Evolutionary conservation across 2,888 invertebrate genomes (phyloP).

Genomic region (Andrena bucephala): DNA sequence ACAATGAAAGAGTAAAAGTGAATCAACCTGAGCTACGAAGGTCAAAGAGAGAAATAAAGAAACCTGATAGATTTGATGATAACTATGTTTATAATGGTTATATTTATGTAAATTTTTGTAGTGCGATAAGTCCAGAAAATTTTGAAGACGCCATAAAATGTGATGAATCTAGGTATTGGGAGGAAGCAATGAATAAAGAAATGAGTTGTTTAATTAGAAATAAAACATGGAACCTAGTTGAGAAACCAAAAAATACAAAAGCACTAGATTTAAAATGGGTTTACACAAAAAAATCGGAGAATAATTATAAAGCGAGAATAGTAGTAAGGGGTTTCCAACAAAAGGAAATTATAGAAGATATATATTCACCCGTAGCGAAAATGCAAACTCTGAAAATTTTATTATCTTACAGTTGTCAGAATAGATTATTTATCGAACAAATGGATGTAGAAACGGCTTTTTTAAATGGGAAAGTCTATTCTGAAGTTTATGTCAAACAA

Average conservation of each 20-base stretch:
- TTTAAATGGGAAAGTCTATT: constrained; percentile 4
- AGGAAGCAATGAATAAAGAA: constrained; percentile 45
- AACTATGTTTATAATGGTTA: neutral
- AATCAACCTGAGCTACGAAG: neutral
- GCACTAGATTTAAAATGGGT: constrained; percentile 49
- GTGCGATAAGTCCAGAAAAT: constrained; percentile 23
- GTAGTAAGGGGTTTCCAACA: constrained; percentile 51
- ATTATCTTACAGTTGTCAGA: constrained; percentile 28
- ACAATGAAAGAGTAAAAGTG: neutral
- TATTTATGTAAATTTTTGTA: constrained; percentile 31
- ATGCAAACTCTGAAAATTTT: constrained; percentile 30
- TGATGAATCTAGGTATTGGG: constrained; percentile 29
- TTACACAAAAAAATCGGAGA: neutral
- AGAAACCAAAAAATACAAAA: constrained; percentile 17
- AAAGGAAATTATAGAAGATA: constrained; percentile 31
- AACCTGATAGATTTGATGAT: neutral
- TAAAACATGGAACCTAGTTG: neutral
- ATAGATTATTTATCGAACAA: constrained; percentile 22
- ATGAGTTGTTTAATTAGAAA: neutral
- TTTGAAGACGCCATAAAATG: constrained; percentile 36
- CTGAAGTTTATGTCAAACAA: constrained; percentile 17
- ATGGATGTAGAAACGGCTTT: constrained; percentile 22
- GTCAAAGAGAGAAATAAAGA: neutral
- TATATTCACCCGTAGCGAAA: constrained; percentile 34
- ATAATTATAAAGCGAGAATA: constrained; percentile 44